Conservation (phyloP, 2,113 vertebrate genomes). For the Cisticola juncidis region DNA sequence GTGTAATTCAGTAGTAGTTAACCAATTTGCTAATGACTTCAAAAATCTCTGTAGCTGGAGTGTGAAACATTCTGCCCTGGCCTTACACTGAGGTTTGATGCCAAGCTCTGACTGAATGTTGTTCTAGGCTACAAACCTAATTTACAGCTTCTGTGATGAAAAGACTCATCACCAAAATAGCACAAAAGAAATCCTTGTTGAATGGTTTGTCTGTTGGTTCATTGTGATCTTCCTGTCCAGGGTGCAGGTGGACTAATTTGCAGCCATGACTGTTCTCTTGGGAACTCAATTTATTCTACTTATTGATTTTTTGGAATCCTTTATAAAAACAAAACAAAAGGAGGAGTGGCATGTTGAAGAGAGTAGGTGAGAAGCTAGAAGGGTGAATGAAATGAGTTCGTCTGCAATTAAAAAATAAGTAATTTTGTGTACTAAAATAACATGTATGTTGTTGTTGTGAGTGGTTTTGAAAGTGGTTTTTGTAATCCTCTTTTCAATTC, state of each 20-base stretch:
- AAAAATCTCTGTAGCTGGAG: neutral
- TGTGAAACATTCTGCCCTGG: neutral
- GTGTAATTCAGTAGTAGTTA: neutral
- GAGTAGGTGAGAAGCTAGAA: neutral
- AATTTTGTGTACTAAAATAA: neutral
- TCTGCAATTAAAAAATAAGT: neutral
- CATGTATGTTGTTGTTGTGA: neutral
- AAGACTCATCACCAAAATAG: neutral
- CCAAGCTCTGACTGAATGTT: neutral
- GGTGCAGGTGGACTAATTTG: conserved; percentile 23
- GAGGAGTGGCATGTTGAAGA: neutral
- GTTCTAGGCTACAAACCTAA: neutral
- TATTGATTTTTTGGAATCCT: neutral
- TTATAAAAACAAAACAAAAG: neutral
- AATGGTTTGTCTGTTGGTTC: neutral
- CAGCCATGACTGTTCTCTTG: neutral
- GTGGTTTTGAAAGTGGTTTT: neutral
- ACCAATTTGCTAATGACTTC: neutral
- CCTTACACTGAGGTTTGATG: neutral
- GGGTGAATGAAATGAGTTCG: neutral
- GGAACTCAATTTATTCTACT: neutral
- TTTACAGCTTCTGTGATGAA: neutral
- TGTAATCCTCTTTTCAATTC: conserved; percentile 19
- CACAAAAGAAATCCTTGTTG: neutral
- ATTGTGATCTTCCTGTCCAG: neutral